These are phyloP conservation scores for Aphidoletes aphidimyza DNA, from an alignment of 2,888 invertebrate species.

Conservation along the genomic window DNA sequence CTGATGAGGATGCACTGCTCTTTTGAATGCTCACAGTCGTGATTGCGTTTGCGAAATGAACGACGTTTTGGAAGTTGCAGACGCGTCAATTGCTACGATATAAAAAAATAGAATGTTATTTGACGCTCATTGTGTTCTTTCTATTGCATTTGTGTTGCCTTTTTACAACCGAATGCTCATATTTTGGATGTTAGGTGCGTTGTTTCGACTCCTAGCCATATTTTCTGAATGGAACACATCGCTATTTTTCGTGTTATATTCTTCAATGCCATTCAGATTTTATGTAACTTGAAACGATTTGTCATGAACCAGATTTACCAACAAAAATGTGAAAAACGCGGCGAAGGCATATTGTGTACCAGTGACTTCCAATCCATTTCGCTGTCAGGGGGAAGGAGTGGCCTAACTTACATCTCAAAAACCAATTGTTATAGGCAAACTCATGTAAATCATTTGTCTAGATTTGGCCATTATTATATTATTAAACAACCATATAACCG, in stretches of 20 bases:
- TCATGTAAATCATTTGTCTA: not conserved
- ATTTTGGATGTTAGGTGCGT: constrained; percentile 36
- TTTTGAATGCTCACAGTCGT: too few species aligned
- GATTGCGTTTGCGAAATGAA: too few species aligned
- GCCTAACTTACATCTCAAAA: not conserved
- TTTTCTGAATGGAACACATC: too few species aligned
- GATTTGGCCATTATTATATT: not conserved
- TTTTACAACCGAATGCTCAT: constrained; percentile 3
- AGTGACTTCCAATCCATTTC: too few species aligned
- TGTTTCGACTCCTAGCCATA: not conserved
- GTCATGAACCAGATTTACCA: too few species aligned
- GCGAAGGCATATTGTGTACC: too few species aligned
- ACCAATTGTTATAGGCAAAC: not conserved
- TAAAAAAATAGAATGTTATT: constrained; percentile 18
- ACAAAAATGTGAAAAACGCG: too few species aligned
- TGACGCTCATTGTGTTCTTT: constrained; percentile 26
- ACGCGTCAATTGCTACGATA: not conserved
- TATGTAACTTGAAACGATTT: not conserved
- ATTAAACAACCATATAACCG: not conserved
- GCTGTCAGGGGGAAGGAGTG: not conserved
- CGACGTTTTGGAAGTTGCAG: too few species aligned
- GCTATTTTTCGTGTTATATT: too few species aligned
- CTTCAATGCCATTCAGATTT: not conserved
- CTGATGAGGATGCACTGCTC: not conserved
- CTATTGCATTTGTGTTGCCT: not conserved